A percentile compares a stretch with the other conserved stretches of the same genome.
phyloP scores from a whole-genome alignment of 1,140 invertebrate genomes.

The Nasonia vitripennis region DNA sequence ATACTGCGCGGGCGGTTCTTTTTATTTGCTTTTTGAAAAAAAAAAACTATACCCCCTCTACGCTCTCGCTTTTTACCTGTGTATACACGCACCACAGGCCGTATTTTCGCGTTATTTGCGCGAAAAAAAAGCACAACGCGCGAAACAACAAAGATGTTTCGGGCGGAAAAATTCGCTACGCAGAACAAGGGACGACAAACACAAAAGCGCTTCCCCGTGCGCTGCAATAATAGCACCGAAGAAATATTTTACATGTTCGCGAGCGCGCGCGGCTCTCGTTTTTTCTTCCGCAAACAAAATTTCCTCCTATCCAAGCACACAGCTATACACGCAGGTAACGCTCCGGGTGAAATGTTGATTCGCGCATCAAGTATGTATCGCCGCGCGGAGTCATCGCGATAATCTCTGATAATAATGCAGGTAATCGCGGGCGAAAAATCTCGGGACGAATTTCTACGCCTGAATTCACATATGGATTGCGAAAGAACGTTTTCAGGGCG shows the following conservation, averaged over 20 bases:
- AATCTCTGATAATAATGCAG: no score
- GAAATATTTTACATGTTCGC: neutral
- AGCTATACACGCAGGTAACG: no score
- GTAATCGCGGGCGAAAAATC: no score
- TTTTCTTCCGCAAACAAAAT: conserved; percentile 3
- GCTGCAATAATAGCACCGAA: conserved; percentile 12
- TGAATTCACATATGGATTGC: no score
- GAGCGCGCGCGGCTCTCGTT: neutral
- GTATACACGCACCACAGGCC: neutral
- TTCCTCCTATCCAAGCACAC: neutral
- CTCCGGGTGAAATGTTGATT: neutral
- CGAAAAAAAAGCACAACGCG: neutral
- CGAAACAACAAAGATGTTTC: conserved; percentile 22
- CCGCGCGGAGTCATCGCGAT: neutral
- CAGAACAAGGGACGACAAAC: neutral
- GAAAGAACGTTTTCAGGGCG: no score
- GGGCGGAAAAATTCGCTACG: conserved; percentile 8
- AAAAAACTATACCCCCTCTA: neutral
- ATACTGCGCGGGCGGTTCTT: neutral
- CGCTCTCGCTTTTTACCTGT: neutral
- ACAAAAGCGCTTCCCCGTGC: conserved; percentile 12
- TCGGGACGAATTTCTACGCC: no score
- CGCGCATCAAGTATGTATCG: neutral
- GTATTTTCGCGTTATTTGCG: conserved; percentile 10
- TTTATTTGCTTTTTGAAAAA: neutral